Conservation (phyloP, 2,888 invertebrate species). For the Athripsodes cinereus region DNA sequence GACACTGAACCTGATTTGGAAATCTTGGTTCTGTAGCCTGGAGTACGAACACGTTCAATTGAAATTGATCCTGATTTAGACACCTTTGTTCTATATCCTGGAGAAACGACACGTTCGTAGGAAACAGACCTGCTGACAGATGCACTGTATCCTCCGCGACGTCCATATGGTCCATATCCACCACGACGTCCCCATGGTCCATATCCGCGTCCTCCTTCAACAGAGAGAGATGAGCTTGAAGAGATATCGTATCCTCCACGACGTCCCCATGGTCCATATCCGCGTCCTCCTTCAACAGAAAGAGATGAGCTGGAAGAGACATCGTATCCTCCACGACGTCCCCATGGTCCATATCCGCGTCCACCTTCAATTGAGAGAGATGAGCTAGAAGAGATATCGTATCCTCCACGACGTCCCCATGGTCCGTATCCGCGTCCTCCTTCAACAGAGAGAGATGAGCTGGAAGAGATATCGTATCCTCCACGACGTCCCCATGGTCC, state of each 20-base stretch:
- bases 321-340: neutral
- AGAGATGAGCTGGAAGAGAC: neutral
- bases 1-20: conserved; percentile 8
- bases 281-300: neutral
- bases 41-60: neutral
- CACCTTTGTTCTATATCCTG: conserved; percentile 4
- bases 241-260: neutral
- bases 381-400: neutral
- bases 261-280: neutral
- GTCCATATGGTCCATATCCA: neutral
- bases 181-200: too few relatives aligned
- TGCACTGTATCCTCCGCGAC: neutral
- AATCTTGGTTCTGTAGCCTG: neutral
- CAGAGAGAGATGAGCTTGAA: neutral
- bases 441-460: conserved; percentile 4
- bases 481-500: conserved; percentile 1
- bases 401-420: neutral
- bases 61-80: conserved; percentile 1
- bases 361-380: conserved; percentile 7
- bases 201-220: too few relatives aligned
- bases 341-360: conserved; percentile 1
- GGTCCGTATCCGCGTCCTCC: conserved; percentile 5
- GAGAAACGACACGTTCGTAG: conserved; percentile 8
- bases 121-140: conserved; percentile 5
- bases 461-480: neutral